These are phyloP conservation scores for Junonia oenone DNA, from an alignment of 2,888 invertebrate genomes.

Conservation along the genomic window DNA sequence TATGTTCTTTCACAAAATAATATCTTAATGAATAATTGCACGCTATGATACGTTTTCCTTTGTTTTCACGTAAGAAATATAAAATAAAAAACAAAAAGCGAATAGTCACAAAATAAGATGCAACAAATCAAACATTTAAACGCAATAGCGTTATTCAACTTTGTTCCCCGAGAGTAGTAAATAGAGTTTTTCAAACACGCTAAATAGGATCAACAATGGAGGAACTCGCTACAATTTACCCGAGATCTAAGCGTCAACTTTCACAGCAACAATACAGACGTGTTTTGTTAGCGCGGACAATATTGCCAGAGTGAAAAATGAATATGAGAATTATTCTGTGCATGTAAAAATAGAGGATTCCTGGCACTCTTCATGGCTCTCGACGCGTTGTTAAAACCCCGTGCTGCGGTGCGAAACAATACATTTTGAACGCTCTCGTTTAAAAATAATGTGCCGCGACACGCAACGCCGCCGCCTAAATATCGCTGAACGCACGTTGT, in stretches of 20 bases:
- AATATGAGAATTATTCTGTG: conserved; percentile 30
- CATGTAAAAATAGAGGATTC: conserved; percentile 26
- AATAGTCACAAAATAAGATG: neutral
- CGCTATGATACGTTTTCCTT: conserved; percentile 38
- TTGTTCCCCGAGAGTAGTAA: conserved; percentile 12
- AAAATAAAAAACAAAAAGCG: neutral
- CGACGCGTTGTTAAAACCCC: conserved; percentile 33
- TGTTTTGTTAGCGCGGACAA: conserved; percentile 31
- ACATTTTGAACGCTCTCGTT: conserved; percentile 38
- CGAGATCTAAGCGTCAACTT: conserved; percentile 29
- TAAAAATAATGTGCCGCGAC: conserved; percentile 43
- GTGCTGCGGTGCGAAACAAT: conserved; percentile 36
- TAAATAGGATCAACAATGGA: conserved; percentile 23
- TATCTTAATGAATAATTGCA: conserved; percentile 53
- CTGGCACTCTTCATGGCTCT: conserved; percentile 28
- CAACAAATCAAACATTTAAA: conserved; percentile 21
- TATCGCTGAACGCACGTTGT: conserved; percentile 13
- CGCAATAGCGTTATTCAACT: conserved; percentile 24
- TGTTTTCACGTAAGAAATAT: neutral
- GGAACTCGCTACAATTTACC: conserved; percentile 26
- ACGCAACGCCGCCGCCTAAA: conserved; percentile 39
- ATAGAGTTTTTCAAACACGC: conserved; percentile 22
- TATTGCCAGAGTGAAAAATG: conserved; percentile 32
- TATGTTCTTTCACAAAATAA: conserved; percentile 40
- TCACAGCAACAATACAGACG: conserved; percentile 25